Conservation (phyloP, 2,113 vertebrate species). For the Tinamus guttatus region DNA sequence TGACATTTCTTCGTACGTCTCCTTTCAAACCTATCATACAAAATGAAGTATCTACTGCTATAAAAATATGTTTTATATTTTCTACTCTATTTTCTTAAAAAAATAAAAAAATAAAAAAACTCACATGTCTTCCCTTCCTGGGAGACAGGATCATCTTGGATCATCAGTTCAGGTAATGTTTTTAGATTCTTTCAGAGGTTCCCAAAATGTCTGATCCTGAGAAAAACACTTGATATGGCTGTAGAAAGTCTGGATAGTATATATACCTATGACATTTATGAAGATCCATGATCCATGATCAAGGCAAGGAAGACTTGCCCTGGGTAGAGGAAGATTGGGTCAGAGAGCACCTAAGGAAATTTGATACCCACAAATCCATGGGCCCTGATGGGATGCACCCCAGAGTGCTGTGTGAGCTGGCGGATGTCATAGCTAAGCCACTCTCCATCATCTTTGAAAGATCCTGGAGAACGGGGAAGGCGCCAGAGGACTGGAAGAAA, state of each 20-base stretch:
- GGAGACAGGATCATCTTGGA: accelerated
- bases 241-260: background rate
- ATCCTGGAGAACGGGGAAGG: too few relatives aligned
- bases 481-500: too few relatives aligned
- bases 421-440: too few relatives aligned
- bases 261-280: background rate
- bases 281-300: too few relatives aligned
- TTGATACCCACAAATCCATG: too few relatives aligned
- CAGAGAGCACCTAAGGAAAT: too few relatives aligned
- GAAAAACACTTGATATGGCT: background rate
- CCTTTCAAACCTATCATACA: background rate
- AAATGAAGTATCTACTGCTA: accelerated
- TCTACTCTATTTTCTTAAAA: background rate
- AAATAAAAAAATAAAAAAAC: background rate
- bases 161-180: background rate
- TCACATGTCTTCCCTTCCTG: accelerated
- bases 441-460: too few relatives aligned
- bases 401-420: too few relatives aligned
- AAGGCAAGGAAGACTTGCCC: too few relatives aligned
- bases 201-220: background rate
- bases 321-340: too few relatives aligned
- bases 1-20: background rate
- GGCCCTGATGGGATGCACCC: too few relatives aligned
- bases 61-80: too few relatives aligned
- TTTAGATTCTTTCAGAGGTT: background rate